A percentile compares a stretch with the other conserved stretches of the same genome.
Evolutionary conservation across 2,888 invertebrate species (phyloP).

Genomic region (Petrophora chlorosata): DNA sequence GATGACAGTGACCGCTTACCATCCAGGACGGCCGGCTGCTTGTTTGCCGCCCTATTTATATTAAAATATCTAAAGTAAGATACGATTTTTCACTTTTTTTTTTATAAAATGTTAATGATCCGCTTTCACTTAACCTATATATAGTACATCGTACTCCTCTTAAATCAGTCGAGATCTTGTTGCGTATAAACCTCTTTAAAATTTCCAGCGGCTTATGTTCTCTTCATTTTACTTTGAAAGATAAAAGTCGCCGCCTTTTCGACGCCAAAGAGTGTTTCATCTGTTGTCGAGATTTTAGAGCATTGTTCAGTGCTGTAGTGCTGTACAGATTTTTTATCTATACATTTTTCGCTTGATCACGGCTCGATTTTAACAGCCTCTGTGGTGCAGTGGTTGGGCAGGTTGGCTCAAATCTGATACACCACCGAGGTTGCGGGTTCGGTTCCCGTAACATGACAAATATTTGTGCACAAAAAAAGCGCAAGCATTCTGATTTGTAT

Average conservation of each 20-base stretch:
- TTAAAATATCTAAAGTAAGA: too few relatives aligned
- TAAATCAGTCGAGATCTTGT: constrained; percentile 7
- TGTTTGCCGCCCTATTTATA: too few relatives aligned
- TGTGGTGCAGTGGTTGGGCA: too few relatives aligned
- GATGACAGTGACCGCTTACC: too few relatives aligned
- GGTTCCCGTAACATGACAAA: too few relatives aligned
- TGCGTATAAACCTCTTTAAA: constrained; percentile 22
- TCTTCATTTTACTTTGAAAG: constrained; percentile 23
- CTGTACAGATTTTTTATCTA: constrained; percentile 25
- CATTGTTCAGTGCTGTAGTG: constrained; percentile 32
- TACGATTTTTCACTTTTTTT: too few relatives aligned
- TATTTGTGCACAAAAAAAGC: too few relatives aligned
- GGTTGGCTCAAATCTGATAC: too few relatives aligned
- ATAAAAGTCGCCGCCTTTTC: constrained; percentile 21
- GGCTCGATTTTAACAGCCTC: neutral
- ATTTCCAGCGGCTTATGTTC: constrained; percentile 18
- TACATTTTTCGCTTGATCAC: constrained; percentile 1
- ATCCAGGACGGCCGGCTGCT: too few relatives aligned
- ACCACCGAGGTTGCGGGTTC: too few relatives aligned
- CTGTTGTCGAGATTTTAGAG: constrained; percentile 32
- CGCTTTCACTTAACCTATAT: neutral
- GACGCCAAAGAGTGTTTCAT: constrained; percentile 31
- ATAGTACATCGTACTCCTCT: neutral
- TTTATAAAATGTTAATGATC: too few relatives aligned
- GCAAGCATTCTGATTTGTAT: too few relatives aligned